These are phyloP conservation scores for Otolemur crassicaudatus DNA, from an alignment of 2,797 vertebrate genomes.

Conservation along the genomic window DNA sequence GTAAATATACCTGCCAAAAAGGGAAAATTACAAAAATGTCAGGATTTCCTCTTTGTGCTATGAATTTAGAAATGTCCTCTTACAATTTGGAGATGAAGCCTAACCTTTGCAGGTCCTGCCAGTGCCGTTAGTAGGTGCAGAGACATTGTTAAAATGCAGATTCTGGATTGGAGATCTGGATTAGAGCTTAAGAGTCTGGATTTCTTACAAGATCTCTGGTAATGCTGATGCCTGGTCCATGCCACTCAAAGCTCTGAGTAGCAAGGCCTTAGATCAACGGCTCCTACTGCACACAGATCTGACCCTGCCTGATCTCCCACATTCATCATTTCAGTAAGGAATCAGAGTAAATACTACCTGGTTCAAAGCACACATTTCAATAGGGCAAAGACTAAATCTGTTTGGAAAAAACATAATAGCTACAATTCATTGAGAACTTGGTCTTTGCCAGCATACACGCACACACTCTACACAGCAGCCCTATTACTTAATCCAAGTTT, in stretches of 20 bases:
- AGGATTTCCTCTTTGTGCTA: background rate
- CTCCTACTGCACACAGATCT: background rate
- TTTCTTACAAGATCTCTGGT: background rate
- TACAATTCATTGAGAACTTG: slow-evolving; percentile 44
- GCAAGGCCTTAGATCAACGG: background rate
- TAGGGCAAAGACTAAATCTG: slow-evolving; percentile 60
- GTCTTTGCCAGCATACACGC: background rate
- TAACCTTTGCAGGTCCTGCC: background rate
- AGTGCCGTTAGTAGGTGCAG: background rate
- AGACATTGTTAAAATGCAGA: background rate
- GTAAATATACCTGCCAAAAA: background rate
- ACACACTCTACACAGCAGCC: background rate
- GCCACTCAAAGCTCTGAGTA: background rate
- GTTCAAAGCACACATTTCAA: slow-evolving; percentile 70
- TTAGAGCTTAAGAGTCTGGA: background rate
- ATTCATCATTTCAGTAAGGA: slow-evolving; percentile 52
- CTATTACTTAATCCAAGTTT: background rate
- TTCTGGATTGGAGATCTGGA: background rate
- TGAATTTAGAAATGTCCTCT: background rate
- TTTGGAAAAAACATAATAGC: slow-evolving; percentile 54
- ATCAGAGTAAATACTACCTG: slow-evolving; percentile 69
- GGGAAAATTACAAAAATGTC: background rate
- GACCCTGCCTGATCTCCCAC: slow-evolving; percentile 33
- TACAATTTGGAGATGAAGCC: background rate
- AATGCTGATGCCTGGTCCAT: rapidly evolving